Evolutionary conservation across 2,888 invertebrate species (phyloP), one percentile per base, ranked within the genome.

Genomic region (Phlogophora meticulosa): DNA sequence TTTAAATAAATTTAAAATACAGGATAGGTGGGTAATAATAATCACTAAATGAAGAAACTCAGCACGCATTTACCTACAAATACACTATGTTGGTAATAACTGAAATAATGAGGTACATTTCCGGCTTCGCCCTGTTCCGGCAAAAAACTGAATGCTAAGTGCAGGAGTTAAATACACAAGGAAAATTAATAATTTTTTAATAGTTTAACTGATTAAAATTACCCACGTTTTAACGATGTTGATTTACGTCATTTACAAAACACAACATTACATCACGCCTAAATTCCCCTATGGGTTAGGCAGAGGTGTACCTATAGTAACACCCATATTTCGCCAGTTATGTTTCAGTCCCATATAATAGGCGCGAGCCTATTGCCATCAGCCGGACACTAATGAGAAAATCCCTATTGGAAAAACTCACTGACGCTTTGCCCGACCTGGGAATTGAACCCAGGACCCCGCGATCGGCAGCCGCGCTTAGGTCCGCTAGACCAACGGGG

Each of bases 71-170:
- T 65, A 43, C 36, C 22, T 42, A 46, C 48, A 32, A 60, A 51
- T 2, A 22, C 46, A 52, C 11, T 43, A 36, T 32, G 56, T 65
- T 40, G 20, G 9, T 62, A 69, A 72, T 64, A 49, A 13, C 34
- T 53, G 53, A 60, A 72, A 61, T 78, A 76, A 78, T 73, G 45
- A 76, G 38, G 17, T 52, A 32, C 9, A 11, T 48, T 62, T 78
- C 75, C 75, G 75, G 75, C 78, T 56, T 55, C 75, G 75, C 75
- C 75, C 78, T 73, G 10, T 36, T 72, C 75, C 68, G 67, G 73
- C 46, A 51, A 38, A 48, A 63, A 1, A 46, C 57, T 3, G 22
- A 34, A 58, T 59, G 45, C 10, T 46, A 36, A 59, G 3, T 13
- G 22, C 43, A 46, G 10, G n/a, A 28, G 28, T 72, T 49, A 24